Evolutionary conservation across 2,113 vertebrate genomes (phyloP), one percentile per base, ranked within the genome.

Genomic region (Hemiprocne comata): DNA sequence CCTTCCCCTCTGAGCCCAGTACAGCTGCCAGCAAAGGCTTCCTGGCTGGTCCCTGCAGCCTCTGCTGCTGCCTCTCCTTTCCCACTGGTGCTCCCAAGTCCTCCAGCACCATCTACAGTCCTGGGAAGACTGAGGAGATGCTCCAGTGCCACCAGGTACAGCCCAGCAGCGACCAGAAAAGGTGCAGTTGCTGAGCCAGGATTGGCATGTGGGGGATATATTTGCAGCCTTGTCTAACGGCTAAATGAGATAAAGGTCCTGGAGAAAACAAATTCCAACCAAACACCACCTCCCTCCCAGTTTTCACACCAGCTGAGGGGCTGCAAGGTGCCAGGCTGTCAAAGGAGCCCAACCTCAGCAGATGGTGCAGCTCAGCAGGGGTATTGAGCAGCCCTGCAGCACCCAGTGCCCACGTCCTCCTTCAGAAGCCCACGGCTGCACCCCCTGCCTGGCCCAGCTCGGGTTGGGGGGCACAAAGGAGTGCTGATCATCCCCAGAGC

Each of bases 101-200:
- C 90, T 79, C 82, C 94, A 92, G 90, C 92, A 80, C 96, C 95
- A 96, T 4, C 96, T 96, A 54, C 71, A 91, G 96, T 34, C 67
- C 57, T 90, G 5, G 1, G 2, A 0, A 1, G 34, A 0, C 18
- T 5, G 46, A 44, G 38, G 51, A 31, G 21, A 17, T 12, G 67
- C 73, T 50, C 69, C 46, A 1, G 44, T 17, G 72, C 13, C 50
- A 1, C 13, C 10, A 8, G 42, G 7, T 0, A 5, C 57, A 13
- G 55, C 58, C 6, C 42, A 4, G 24, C 16, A 11, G 2, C 2
- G 5, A 15, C 25, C 23, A 1, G 62, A 24, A 4, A 2, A 19
- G 79, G n/a, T 3, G 3, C 46, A 9, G 48, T 2, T 0, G 0
- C 64, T 8, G 57, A 31, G 86, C 42, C 29, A 1, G 3, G 38